Evolutionary conservation across 2,888 invertebrate genomes (phyloP).

Genomic region (Leptinotarsa juncta): DNA sequence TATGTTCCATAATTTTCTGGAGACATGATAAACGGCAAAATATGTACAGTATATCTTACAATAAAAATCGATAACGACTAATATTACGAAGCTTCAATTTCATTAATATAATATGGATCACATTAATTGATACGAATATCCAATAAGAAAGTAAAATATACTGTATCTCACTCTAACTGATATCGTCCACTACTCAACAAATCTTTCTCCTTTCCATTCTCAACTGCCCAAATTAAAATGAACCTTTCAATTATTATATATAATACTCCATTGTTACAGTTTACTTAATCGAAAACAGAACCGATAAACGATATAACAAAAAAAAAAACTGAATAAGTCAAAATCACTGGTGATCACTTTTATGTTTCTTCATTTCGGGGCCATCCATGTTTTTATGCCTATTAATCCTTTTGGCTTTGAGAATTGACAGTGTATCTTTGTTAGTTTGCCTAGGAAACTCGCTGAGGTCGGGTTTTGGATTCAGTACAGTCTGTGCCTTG

Average conservation of each 20-base stretch:
- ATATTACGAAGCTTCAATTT: too few species aligned
- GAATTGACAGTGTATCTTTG: slow-evolving; percentile 61
- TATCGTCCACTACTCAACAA: too few species aligned
- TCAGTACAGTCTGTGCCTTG: slow-evolving; percentile 51
- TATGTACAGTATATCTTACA: too few species aligned
- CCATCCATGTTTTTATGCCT: slow-evolving; percentile 58
- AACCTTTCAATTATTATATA: slow-evolving; percentile 3
- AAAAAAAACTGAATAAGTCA: background rate
- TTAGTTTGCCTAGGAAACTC: slow-evolving; percentile 58
- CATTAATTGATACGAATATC: too few species aligned
- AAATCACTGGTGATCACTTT: slow-evolving; percentile 43
- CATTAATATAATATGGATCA: too few species aligned
- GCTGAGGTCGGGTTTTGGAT: slow-evolving; percentile 57
- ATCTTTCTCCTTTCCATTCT: background rate
- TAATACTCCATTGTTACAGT: background rate
- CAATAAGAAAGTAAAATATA: too few species aligned
- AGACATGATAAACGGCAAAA: too few species aligned
- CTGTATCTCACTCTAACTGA: too few species aligned
- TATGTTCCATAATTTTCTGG: too few species aligned
- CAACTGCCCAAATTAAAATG: slow-evolving; percentile 1
- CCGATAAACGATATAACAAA: slow-evolving; percentile 12
- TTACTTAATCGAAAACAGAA: background rate
- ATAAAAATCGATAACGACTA: too few species aligned
- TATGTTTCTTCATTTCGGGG: slow-evolving; percentile 58
- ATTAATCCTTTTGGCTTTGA: slow-evolving; percentile 63